Evolutionary conservation across 2,888 invertebrate genomes (phyloP), one percentile per base, ranked within the genome.

Genomic region (Micropterix aruncella): DNA sequence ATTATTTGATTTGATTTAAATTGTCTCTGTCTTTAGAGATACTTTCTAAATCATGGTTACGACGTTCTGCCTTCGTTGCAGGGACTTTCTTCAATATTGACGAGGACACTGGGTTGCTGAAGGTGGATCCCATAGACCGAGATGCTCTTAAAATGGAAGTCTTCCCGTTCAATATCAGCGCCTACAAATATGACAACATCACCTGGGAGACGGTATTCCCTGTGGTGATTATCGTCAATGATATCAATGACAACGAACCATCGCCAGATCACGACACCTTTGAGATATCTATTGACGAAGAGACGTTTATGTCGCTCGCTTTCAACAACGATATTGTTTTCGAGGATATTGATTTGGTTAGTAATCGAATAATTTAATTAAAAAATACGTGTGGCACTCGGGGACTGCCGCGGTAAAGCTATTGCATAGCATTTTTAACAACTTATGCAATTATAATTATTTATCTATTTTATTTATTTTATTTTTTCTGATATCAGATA

Each of bases 211-310:
- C 64, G 0, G 50, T 52, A 2, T 56, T 61, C 7, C 51, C 56
- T 1, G 60, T 72, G 0, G 65, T 66, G 12, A 64, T 75, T 42
- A 70, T 74, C 45, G 64, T 73, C 1, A 61, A 72, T 41, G 73
- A 72, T 49, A 63, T 80, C 18, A 85, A 87, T 56, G 82, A 87
- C 56, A 75, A 84, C 54, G 55, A 53, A 12, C 86, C 86, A 0
- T 53, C 55, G 51, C 73, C 78, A 1, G 53, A 63, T 12, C 54
- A 62, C 0, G 16, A 51, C 0, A 60, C 59, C 3, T 65, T 67
- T 46, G 46, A 41, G 3, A 58, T 74, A 3, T 47, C 51, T 1
- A 72, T 79, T 37, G 52, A 58, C 9, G 80, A 80, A 57, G 74
- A 73, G 53, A 74, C 65, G 2, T 65, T 70, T 5, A 55, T 65